Conservation (phyloP, 2,113 vertebrate genomes). For the Lophochroa leadbeateri region DNA sequence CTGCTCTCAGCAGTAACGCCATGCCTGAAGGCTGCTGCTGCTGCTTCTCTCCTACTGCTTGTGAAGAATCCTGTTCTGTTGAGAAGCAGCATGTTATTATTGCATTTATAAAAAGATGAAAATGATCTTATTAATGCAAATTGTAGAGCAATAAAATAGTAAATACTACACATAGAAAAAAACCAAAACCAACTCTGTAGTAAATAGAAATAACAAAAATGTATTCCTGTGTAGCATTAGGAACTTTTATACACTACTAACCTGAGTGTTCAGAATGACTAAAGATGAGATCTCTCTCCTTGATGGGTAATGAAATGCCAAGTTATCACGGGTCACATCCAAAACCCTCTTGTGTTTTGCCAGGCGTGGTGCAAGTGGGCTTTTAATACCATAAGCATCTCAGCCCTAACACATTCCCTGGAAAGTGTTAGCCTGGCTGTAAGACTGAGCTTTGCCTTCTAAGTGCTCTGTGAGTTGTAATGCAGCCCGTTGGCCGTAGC, state of each 20-base stretch:
- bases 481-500: background rate
- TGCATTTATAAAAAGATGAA: background rate
- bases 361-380: background rate
- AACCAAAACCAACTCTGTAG: background rate
- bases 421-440: background rate
- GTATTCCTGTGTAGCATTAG: background rate
- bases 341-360: background rate
- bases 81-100: background rate
- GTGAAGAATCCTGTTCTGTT: background rate
- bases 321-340: background rate
- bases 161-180: background rate
- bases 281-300: background rate
- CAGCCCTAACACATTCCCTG: background rate
- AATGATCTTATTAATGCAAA: background rate
- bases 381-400: background rate
- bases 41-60: background rate
- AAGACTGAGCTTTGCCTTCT: background rate
- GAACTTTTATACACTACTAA: background rate
- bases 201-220: background rate
- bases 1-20: rapidly evolving
- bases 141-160: background rate
- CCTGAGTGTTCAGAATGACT: background rate
- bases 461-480: background rate
- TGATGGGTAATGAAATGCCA: background rate
- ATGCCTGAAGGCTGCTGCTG: background rate